These are phyloP conservation scores for Picus viridis DNA, from an alignment of 2,797 vertebrate species.

Conservation along the genomic window DNA sequence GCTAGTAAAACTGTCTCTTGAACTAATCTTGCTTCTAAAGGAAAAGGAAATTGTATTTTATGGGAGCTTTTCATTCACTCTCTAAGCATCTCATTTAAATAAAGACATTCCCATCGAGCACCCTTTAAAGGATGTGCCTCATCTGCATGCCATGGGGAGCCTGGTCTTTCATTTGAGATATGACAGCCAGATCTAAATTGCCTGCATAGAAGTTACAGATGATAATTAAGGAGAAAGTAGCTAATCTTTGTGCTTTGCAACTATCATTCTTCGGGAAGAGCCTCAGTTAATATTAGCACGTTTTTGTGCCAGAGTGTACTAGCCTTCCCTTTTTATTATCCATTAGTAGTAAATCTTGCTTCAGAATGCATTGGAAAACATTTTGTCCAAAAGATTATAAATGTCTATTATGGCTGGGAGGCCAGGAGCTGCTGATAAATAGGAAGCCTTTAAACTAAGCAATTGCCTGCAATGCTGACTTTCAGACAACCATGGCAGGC, in stretches of 20 bases:
- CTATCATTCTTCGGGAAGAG: conserved; percentile 1
- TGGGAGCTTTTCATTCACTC: conserved; percentile 25
- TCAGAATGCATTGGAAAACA: neutral
- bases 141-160: neutral
- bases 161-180: conserved; percentile 1
- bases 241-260: conserved; percentile 4
- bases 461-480: neutral
- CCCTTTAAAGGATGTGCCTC: neutral
- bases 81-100: conserved; percentile 11
- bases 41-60: conserved; percentile 31
- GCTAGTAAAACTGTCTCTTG: conserved; percentile 3
- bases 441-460: neutral
- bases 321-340: neutral
- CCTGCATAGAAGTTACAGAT: conserved; percentile 44
- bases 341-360: conserved; percentile 1
- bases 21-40: conserved; percentile 7
- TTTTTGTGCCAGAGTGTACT: neutral
- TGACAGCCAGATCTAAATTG: conserved; percentile 42
- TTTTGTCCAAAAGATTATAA: neutral
- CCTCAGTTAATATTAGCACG: neutral
- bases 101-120: conserved; percentile 19
- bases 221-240: conserved; percentile 21
- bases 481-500: neutral
- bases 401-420: neutral
- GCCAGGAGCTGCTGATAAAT: neutral